Conservation (phyloP, 2,113 vertebrate species). For the Corythaixoides concolor region DNA sequence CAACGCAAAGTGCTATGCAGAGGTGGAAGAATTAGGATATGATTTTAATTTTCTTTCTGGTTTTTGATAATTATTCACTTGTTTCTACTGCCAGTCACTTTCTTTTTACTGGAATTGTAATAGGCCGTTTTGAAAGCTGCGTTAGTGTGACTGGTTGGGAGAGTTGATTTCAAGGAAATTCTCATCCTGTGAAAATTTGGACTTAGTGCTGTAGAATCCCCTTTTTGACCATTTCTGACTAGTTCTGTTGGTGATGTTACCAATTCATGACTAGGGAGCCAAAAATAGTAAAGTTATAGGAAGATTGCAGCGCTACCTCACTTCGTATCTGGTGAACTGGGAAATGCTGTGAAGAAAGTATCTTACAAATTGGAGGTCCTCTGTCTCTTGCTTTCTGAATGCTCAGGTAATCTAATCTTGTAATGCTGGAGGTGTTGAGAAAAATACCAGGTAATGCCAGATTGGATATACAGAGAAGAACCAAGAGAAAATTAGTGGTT, state of each 20-base stretch:
- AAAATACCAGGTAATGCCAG: neutral
- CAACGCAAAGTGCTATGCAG: neutral
- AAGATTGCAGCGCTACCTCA: neutral
- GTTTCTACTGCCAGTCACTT: neutral
- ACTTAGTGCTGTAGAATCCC: neutral
- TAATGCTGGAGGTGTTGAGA: neutral
- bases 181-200: neutral
- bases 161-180: neutral
- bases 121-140: neutral
- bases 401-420: neutral
- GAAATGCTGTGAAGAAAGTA: neutral
- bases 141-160: neutral
- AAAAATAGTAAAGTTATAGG: neutral
- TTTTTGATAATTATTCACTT: neutral
- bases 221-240: neutral
- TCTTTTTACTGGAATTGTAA: neutral
- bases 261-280: neutral
- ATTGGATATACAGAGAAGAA: neutral
- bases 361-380: neutral
- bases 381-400: neutral
- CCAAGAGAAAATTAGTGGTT: neutral
- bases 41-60: neutral
- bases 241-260: neutral
- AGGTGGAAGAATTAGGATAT: constrained; percentile 3
- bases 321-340: neutral